Base-by-base conservation (phyloP, 1,140 invertebrate genomes). In the Microplitis mediator region DNA sequence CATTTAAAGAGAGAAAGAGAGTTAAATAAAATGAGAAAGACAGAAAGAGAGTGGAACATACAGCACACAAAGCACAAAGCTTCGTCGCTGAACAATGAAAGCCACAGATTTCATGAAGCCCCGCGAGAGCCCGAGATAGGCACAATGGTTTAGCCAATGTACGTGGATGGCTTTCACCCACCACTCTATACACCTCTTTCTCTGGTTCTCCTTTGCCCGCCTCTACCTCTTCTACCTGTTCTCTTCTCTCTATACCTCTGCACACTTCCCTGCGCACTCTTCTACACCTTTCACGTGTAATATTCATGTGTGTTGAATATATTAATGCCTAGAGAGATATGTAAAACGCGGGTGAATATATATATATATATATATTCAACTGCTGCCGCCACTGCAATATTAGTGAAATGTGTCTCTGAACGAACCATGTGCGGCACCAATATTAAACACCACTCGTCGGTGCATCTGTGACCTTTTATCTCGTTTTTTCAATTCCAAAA, bases 281-380 rank as follows among this genome's bases (percentile, higher is more conserved):
- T 62, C 36, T 14, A 50, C 50, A 36, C 68, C 60, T 54, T 67
- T 73, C 56, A 64, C 51, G 52, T 66, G 79, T 79, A 82, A 87
- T 84, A 86, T 87, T 86, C 85, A 85, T 86, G 85, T 79, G 79
- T 79, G 84, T 80, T 87, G 85, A 87, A 86, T 87, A 86, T 86
- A 86, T 87, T 87, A 87, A 86, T 86, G 79, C 80, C 75, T 77
- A 67, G 72, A 79, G 81, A 85, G 79, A 85, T 84, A 85, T 81
- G 80, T 81, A 81, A 81, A 82, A 70, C 77, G 75, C 70, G 74
- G 73, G 78, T 45, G 11, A 9, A 6, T 45, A 45, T 45, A 45
- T 45, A 23, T 45, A 45, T 45, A 45, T 11, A 45, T 45, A 45
- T 45, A 45, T 45, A 45, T 45, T 9, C 11, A 45, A 78, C 75